Conservation (phyloP, 2,797 vertebrate species). For the Dromococcyx pavoninus region DNA sequence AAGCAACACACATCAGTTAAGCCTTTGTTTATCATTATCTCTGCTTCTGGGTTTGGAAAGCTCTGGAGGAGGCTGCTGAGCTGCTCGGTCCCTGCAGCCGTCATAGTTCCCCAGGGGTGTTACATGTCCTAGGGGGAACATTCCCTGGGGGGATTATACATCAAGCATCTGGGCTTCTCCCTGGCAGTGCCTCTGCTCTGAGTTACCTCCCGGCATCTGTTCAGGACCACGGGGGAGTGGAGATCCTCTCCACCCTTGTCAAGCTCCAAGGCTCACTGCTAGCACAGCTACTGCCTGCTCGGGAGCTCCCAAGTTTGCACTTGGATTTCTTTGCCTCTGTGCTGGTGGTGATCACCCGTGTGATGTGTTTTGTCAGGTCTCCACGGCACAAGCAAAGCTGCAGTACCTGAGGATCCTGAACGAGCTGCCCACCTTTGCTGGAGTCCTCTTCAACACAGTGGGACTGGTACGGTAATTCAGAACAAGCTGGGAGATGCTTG, state of each 20-base stretch:
- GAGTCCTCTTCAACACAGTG: conserved; percentile 95
- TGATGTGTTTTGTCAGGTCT: conserved; percentile 82
- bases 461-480: conserved; percentile 85
- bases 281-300: neutral
- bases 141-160: neutral
- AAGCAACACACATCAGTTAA: neutral
- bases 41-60: neutral
- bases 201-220: neutral
- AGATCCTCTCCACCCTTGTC: neutral
- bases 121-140: neutral
- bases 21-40: neutral
- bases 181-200: neutral
- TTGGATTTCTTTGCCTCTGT: neutral
- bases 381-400: conserved; percentile 94
- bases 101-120: neutral
- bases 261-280: neutral
- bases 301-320: neutral
- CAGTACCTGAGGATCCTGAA: conserved; percentile 97
- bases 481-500: neutral
- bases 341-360: neutral
- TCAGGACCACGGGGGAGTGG: neutral
- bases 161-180: neutral
- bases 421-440: conserved; percentile 95
- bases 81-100: neutral
- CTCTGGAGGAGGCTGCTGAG: neutral